Base-by-base conservation (phyloP, 2,113 vertebrate species). In the Muntiacus reevesi region DNA sequence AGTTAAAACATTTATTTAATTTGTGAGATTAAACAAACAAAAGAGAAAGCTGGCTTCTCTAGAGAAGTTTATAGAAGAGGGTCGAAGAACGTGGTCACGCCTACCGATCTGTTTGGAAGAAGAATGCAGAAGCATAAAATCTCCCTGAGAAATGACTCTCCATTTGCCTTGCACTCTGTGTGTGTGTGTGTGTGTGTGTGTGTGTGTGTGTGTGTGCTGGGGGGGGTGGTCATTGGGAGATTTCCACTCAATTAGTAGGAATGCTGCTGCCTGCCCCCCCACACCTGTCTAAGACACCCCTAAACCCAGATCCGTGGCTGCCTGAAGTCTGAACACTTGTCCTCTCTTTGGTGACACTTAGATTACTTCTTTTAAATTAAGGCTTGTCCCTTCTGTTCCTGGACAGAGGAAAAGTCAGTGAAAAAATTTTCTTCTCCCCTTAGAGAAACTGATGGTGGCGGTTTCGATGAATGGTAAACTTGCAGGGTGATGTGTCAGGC, bases 51-150 rank as follows among this genome's bases (percentile, higher is more conserved):
- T 89, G 90, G 59, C 55, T 91, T 57, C 67, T 86, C 94, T 81
- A 55, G 91, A 60, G 64, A 95, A 87, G 88, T 97, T 98, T 94
- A 98, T 62, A 95, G 92, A 95, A 97, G 97, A 90, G 52, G 64
- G 76, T 19, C 47, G 50, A 97, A 98, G 96, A 97, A 98, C 78
- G 94, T 82, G 76, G 96, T 67, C 87, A 84, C 43, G 11, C 36
- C 87, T 93, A 81, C 71, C 7, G 45, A 60, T 85, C 79, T 97
- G 89, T 95, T 97, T 89, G 23, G 54, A 81, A 85, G 82, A 84
- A 43, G 5, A 89, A 83, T 3, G 62, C 54, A 40, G 15, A 97
- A 76, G 83, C 50, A 55, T 82, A 93, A 84, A 67, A 59, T 87
- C 45, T 76, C 93, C 62, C 81, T 82, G 74, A 60, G 90, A 93